Conservation (phyloP, 2,113 vertebrate species). For the Hypanus sabinus region DNA sequence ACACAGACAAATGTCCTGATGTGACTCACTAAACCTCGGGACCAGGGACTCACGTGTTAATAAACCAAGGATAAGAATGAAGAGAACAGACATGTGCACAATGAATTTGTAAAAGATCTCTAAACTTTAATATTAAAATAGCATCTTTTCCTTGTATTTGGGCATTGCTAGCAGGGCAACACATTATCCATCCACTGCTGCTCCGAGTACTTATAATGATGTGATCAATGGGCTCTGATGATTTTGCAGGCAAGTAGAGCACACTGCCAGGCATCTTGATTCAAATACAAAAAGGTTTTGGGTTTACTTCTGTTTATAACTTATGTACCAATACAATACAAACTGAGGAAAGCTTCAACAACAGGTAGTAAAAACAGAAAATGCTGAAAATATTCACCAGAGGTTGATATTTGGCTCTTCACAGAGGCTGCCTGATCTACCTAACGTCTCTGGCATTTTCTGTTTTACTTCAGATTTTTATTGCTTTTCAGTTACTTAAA, state of each 20-base stretch:
- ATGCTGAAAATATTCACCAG: no score
- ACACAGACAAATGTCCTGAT: background rate
- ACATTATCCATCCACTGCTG: background rate
- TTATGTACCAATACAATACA: background rate
- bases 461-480: no score
- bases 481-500: background rate
- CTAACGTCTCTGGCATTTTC: no score
- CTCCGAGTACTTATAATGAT: background rate
- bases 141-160: background rate
- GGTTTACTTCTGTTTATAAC: no score
- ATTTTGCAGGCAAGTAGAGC: background rate
- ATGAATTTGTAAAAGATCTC: no score
- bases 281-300: background rate
- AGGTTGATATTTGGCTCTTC: no score
- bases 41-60: no score
- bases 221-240: no score
- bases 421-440: no score
- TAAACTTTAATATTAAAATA: background rate
- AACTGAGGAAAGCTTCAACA: background rate
- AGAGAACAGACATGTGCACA: background rate
- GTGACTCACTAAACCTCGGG: background rate
- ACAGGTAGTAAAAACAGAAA: no score
- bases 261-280: no score
- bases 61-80: background rate
- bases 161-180: background rate